Conservation (phyloP, 1,140 invertebrate species). For the Neuroterus valhalla region DNA sequence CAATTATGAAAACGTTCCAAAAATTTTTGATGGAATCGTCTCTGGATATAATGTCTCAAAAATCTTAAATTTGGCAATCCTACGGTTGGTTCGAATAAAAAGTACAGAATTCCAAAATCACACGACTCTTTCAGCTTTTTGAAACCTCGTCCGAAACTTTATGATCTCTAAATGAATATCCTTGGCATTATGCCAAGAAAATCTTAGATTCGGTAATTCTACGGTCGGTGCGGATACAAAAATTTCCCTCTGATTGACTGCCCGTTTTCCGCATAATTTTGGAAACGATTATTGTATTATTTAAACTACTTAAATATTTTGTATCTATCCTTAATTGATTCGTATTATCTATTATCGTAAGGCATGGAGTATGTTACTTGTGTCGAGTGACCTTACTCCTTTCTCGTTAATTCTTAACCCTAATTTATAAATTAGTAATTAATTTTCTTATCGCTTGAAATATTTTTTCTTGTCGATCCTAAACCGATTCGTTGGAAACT, state of each 20-base stretch:
- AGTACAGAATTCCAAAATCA: too few species aligned
- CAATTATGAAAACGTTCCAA: too few species aligned
- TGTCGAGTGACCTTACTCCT: slow-evolving; percentile 58
- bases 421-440: slow-evolving; percentile 1
- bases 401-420: slow-evolving; percentile 32
- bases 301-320: slow-evolving; percentile 60
- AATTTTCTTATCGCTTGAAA: slow-evolving; percentile 19
- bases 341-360: slow-evolving; percentile 72
- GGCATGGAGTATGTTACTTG: slow-evolving; percentile 74
- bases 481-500: slow-evolving; percentile 53
- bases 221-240: too few species aligned
- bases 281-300: slow-evolving; percentile 20
- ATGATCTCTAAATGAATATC: too few species aligned
- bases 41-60: too few species aligned
- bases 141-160: too few species aligned
- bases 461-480: slow-evolving; percentile 44
- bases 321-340: slow-evolving; percentile 67
- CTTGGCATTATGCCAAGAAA: too few species aligned
- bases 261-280: slow-evolving; percentile 1
- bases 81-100: too few species aligned
- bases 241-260: slow-evolving; percentile 35
- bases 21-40: too few species aligned
- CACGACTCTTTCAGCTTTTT: too few species aligned
- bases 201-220: too few species aligned
- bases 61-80: too few species aligned